Evolutionary conservation across 2,888 invertebrate species (phyloP).

Genomic region (Acanthosepion lycidas): DNA sequence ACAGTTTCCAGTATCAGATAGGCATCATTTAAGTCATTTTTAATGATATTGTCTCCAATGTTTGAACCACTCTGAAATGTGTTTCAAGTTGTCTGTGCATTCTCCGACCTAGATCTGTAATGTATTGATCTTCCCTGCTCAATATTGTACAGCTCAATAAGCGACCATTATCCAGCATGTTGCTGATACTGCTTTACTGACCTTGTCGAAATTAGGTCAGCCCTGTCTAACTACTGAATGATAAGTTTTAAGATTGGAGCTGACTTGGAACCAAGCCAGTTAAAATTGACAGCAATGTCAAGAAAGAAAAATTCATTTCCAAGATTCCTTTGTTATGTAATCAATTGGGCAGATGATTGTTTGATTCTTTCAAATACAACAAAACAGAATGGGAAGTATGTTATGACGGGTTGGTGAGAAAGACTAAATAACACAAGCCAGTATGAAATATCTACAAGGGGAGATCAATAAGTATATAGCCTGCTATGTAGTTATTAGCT

Average conservation of each 20-base stretch:
- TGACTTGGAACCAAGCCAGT: background rate
- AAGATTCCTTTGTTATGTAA: background rate
- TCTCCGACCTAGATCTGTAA: background rate
- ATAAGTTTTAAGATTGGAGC: slow-evolving; percentile 18
- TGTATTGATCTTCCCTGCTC: background rate
- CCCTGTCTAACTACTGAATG: background rate
- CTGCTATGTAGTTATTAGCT: background rate
- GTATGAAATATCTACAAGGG: background rate
- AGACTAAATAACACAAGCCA: background rate
- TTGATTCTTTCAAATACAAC: background rate
- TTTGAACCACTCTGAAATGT: background rate
- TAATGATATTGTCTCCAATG: background rate
- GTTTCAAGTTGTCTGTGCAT: slow-evolving; percentile 12
- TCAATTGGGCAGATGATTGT: background rate
- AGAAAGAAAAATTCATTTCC: too few species aligned
- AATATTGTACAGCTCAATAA: background rate
- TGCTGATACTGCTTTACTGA: slow-evolving; percentile 33
- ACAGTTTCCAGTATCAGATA: background rate
- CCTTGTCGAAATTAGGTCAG: slow-evolving; percentile 33
- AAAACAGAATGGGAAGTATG: background rate
- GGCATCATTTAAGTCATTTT: too few species aligned
- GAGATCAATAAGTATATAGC: background rate
- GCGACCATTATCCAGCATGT: slow-evolving; percentile 7
- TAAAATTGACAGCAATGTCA: slow-evolving; percentile 9
- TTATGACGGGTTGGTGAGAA: background rate